phyloP scores from a whole-genome alignment of 1,140 invertebrate species.

The Acyrthosiphon pisum region DNA sequence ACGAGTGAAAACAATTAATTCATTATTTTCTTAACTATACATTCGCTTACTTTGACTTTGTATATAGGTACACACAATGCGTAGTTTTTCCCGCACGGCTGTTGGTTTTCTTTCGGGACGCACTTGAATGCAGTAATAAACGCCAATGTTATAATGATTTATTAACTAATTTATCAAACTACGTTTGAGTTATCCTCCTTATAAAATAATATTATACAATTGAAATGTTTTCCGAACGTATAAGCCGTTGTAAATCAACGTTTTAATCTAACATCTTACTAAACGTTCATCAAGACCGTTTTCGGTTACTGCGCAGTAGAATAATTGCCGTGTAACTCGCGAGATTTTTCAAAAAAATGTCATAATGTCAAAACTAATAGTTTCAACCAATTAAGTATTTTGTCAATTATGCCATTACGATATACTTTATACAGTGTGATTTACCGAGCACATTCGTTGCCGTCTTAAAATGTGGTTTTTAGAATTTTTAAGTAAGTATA shows the following conservation, averaged over 20 bases:
- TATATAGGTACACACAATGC: neutral
- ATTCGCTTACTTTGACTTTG: neutral
- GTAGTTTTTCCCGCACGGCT: neutral
- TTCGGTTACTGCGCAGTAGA: neutral
- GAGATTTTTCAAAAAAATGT: neutral
- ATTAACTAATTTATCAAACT: neutral
- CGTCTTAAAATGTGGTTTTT: neutral
- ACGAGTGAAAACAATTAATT: neutral
- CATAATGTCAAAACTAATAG: neutral
- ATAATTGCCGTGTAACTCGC: too few relatives aligned
- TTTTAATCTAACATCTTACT: neutral
- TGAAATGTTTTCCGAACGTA: neutral
- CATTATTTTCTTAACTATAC: neutral
- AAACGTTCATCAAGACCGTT: neutral
- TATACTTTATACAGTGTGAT: neutral
- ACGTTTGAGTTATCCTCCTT: neutral
- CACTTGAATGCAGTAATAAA: neutral
- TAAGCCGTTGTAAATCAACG: neutral
- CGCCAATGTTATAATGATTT: neutral
- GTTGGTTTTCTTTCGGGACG: neutral
- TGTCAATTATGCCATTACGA: too few relatives aligned
- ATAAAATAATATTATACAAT: neutral
- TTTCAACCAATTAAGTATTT: neutral
- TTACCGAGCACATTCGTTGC: neutral
- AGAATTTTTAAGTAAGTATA: neutral